Conservation (phyloP, 2,797 vertebrate species). For the Hafferia zeledoni region DNA sequence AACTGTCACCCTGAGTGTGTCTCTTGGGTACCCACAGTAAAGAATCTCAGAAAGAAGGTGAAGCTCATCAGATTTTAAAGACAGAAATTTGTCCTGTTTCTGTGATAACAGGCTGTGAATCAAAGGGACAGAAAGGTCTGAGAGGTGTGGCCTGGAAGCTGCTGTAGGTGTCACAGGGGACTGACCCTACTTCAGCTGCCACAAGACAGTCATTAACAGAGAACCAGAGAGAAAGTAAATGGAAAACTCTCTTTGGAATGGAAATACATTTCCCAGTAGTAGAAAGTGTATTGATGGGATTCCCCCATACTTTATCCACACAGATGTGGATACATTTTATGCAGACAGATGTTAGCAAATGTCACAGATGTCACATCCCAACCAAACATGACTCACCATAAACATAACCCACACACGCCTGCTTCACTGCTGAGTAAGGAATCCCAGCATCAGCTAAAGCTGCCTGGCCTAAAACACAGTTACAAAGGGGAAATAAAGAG, state of each 20-base stretch:
- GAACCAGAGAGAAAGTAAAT: not conserved
- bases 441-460: conserved; percentile 90
- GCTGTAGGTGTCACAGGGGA: not conserved
- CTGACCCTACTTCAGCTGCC: not conserved
- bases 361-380: not conserved
- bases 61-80: not conserved
- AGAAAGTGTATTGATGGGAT: not conserved
- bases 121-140: not conserved
- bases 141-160: not conserved
- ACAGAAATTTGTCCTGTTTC: not conserved
- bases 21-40: not conserved
- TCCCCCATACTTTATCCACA: not conserved
- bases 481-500: not conserved
- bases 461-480: conserved; percentile 80
- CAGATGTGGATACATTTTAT: not conserved
- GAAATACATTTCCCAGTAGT: not conserved
- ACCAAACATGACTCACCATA: conserved; percentile 81
- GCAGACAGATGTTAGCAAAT: not conserved
- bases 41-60: not conserved
- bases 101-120: not conserved
- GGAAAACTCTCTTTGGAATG: not conserved
- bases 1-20: not conserved
- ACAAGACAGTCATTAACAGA: not conserved
- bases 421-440: conserved; percentile 88
- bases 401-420: conserved; percentile 94